Percentiles rank a stretch among this genome's conserved stretches.
Conservation (phyloP, 2,888 invertebrate species). For the Tolmerus cingulatus region DNA sequence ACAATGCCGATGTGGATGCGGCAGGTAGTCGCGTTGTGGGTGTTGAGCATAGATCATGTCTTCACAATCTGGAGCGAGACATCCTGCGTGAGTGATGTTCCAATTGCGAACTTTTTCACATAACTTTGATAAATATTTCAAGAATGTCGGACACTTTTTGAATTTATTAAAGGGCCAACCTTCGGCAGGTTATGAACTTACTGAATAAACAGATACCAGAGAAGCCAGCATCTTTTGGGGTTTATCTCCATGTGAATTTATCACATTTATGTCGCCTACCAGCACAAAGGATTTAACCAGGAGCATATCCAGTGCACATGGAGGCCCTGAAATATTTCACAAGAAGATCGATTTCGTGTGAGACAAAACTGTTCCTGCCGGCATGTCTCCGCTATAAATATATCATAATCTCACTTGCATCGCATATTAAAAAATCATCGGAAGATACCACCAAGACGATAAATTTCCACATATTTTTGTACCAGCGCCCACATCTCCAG, state of each 20-base stretch:
- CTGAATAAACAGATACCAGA: not conserved
- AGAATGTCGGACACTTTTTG: conserved; percentile 20
- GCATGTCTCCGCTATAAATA: not conserved
- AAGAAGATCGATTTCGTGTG: not conserved
- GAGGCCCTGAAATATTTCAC: not conserved
- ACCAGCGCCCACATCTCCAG: not conserved
- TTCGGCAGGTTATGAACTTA: not conserved
- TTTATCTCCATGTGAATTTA: not conserved
- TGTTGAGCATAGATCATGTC: conserved; percentile 39
- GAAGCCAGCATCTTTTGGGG: not conserved
- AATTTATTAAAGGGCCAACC: conserved; percentile 23
- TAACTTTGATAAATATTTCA: conserved; percentile 38
- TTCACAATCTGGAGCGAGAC: conserved; percentile 36
- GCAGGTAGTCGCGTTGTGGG: conserved; percentile 7
- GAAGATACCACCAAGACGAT: not conserved
- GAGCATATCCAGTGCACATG: not conserved
- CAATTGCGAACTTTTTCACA: conserved; percentile 30
- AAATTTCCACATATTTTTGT: not conserved
- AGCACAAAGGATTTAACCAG: not conserved
- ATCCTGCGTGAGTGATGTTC: conserved; percentile 25
- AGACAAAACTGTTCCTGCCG: not conserved
- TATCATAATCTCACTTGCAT: conserved; percentile 2
- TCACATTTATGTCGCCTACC: not conserved
- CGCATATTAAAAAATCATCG: conserved; percentile 17
- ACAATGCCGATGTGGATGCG: not conserved